Conservation (phyloP, 2,888 invertebrate species). For the Nycteola revayana region DNA sequence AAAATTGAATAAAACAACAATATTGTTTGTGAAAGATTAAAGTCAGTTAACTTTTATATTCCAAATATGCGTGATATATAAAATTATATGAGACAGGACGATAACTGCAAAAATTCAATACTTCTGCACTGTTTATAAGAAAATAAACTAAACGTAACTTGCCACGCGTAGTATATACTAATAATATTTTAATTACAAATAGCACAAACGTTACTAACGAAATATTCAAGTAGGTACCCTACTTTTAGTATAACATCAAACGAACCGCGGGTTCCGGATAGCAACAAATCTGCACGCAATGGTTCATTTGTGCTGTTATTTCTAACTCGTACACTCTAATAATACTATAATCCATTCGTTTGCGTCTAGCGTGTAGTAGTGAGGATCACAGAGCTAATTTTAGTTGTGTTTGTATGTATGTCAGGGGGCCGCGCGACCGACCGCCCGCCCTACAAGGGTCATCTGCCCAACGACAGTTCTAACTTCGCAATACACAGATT, state of each 20-base stretch:
- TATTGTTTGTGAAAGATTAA: too few relatives aligned
- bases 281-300: slow-evolving; percentile 40
- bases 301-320: slow-evolving; percentile 54
- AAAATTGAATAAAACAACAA: too few relatives aligned
- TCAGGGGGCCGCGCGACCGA: slow-evolving; percentile 66
- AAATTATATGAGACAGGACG: too few relatives aligned
- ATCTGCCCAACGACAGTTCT: slow-evolving; percentile 46
- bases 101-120: too few relatives aligned
- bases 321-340: slow-evolving; percentile 47
- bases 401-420: slow-evolving; percentile 75
- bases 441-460: slow-evolving; percentile 74
- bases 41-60: too few relatives aligned
- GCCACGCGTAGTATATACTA: too few relatives aligned
- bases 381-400: slow-evolving; percentile 71
- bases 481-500: slow-evolving; percentile 6
- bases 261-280: slow-evolving; percentile 34
- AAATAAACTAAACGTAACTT: too few relatives aligned
- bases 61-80: too few relatives aligned
- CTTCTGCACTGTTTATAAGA: too few relatives aligned
- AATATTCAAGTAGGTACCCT: too few relatives aligned
- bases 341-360: slow-evolving; percentile 63
- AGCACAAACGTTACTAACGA: too few relatives aligned
- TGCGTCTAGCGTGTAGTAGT: slow-evolving; percentile 64
- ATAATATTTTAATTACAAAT: too few relatives aligned
- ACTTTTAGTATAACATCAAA: slow-evolving; percentile 27